A percentile compares a stretch with the other conserved stretches of the same genome.
Conservation (phyloP, 2,797 vertebrate species). For the Bovichtus diacanthus region DNA sequence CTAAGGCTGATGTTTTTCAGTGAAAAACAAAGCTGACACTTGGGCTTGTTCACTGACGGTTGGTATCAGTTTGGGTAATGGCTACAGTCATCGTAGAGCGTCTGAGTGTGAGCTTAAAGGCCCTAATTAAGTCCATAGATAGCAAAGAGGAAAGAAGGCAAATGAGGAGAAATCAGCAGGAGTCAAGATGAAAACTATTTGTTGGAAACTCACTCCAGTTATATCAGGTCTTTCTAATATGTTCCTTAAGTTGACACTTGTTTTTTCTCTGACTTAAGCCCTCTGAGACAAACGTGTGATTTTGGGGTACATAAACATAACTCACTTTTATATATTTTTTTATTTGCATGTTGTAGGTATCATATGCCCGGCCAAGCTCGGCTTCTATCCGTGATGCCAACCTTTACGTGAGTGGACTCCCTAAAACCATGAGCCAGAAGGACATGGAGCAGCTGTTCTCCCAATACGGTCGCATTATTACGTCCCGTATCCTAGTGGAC, state of each 20-base stretch:
- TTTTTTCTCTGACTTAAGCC: constrained; percentile 10
- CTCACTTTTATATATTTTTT: not conserved
- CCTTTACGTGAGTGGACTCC: constrained; percentile 96
- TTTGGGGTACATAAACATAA: not conserved
- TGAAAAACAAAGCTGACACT: constrained; percentile 61
- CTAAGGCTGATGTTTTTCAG: constrained; percentile 51
- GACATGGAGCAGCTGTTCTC: constrained; percentile 98
- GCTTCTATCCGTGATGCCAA: constrained; percentile 97
- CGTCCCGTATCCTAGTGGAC: constrained; percentile 95
- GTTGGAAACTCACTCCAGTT: constrained; percentile 9
- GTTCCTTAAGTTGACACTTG: not conserved
- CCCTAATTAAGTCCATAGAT: constrained; percentile 61
- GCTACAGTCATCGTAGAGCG: constrained; percentile 25
- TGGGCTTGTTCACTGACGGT: constrained; percentile 47
- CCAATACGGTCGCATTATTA: constrained; percentile 96
- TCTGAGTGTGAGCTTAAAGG: constrained; percentile 47
- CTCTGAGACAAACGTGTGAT: not conserved
- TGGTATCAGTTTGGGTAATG: constrained; percentile 50
- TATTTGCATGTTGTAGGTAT: constrained; percentile 84
- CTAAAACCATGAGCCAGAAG: constrained; percentile 97
- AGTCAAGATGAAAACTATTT: constrained; percentile 14
- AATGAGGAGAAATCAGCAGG: constrained; percentile 28
- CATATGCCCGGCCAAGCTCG: constrained; percentile 95
- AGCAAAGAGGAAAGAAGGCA: constrained; percentile 21
- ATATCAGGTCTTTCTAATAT: not conserved